Conservation (phyloP, 92 coral and sea anemone species). For the Zoanthus gigantus region DNA sequence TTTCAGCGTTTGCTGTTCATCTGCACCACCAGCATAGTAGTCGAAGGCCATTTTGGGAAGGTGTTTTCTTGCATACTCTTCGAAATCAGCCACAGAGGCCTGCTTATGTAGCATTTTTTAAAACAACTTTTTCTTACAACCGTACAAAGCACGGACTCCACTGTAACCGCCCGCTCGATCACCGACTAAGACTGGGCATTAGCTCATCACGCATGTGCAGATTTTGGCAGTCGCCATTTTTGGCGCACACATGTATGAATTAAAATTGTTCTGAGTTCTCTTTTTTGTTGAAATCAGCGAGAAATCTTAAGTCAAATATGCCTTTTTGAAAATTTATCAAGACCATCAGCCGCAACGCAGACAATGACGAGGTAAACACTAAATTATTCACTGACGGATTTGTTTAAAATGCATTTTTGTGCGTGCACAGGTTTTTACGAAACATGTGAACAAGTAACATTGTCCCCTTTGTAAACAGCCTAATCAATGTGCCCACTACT, state of each 20-base stretch:
- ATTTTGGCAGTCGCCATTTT: constrained; percentile 25
- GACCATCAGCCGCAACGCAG: not conserved
- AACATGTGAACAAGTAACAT: not conserved
- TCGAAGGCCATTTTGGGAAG: constrained; percentile 27
- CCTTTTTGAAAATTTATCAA: not conserved
- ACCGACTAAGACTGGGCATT: constrained; percentile 14
- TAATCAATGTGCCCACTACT: constrained; percentile 41
- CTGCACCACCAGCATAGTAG: constrained; percentile 32
- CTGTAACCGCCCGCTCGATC: not conserved
- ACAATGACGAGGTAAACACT: constrained; percentile 35
- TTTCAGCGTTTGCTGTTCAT: constrained; percentile 21
- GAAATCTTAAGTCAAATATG: not conserved
- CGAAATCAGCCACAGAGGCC: constrained; percentile 42
- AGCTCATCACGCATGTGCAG: constrained; percentile 25
- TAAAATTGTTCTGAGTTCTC: not conserved
- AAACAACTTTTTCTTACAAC: not conserved
- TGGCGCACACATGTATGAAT: constrained; percentile 33
- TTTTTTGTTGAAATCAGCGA: constrained; percentile 21
- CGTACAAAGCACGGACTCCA: not conserved
- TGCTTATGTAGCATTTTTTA: not conserved
- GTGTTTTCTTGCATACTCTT: constrained; percentile 29
- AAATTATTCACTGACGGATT: not conserved
- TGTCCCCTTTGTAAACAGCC: constrained; percentile 6
- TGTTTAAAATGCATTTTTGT: not conserved
- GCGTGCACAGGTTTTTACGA: not conserved